Conservation (phyloP, 2,888 invertebrate genomes). For the Platycheirus rosarum region DNA sequence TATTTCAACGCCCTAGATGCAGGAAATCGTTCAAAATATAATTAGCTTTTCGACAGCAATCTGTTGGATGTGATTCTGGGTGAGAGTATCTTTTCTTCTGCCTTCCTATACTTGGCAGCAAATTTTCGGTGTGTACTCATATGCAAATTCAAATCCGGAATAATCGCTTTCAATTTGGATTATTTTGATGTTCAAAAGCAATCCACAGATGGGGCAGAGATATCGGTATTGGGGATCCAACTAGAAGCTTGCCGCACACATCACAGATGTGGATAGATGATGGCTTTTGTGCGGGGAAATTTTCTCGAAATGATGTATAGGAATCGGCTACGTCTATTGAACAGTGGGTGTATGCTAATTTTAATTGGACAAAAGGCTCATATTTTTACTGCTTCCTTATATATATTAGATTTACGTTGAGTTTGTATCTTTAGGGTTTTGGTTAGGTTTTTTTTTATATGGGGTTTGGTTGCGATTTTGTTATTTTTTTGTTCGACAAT, state of each 20-base stretch:
- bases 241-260: conserved; percentile 3
- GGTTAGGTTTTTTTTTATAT: neutral
- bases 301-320: neutral
- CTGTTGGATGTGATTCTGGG: neutral
- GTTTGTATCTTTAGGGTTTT: neutral
- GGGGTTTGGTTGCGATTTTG: neutral
- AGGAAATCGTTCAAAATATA: conserved; percentile 1
- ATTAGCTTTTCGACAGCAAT: neutral
- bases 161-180: conserved; percentile 19
- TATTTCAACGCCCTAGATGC: neutral
- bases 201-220: conserved; percentile 7
- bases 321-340: neutral
- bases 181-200: conserved; percentile 19
- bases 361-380: neutral
- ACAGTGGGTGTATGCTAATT: conserved; percentile 13
- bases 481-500: neutral
- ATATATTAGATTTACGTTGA: neutral
- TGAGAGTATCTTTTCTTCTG: neutral
- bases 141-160: conserved; percentile 4
- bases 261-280: neutral
- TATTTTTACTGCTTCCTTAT: neutral
- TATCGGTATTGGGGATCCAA: neutral
- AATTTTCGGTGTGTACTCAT: no score
- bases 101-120: no score
- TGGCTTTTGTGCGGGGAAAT: neutral